Evolutionary conservation across 2,113 vertebrate species (phyloP).

Genomic region (mouse (Mus musculus)): GRCm39 chr10:109163001-109163500

Average conservation of each 20-base stretch:
- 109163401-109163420: not conserved
- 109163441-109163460: not conserved
- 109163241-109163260: slow-evolving; percentile 54
- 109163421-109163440: slow-evolving; percentile 49
- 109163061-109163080: not conserved
- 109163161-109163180: slow-evolving; percentile 32
- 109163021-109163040: not conserved
- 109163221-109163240: slow-evolving; percentile 36
- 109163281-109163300: slow-evolving; percentile 29
- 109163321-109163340: not conserved
- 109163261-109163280: slow-evolving; percentile 32
- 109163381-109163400: slow-evolving; percentile 54
- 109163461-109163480: not conserved
- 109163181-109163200: slow-evolving; percentile 24
- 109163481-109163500: not conserved
- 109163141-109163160: not conserved
- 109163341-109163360: slow-evolving; percentile 60
- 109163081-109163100: not conserved
- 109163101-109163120: slow-evolving; percentile 13
- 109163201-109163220: slow-evolving; percentile 2
- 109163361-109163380: slow-evolving; percentile 53
- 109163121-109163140: not conserved
- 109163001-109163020: not conserved
- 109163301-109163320: slow-evolving; percentile 52
- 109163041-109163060: not conserved